Evolutionary conservation across 2,113 vertebrate genomes (phyloP).

Genomic region (Stegostoma tigrinum): DNA sequence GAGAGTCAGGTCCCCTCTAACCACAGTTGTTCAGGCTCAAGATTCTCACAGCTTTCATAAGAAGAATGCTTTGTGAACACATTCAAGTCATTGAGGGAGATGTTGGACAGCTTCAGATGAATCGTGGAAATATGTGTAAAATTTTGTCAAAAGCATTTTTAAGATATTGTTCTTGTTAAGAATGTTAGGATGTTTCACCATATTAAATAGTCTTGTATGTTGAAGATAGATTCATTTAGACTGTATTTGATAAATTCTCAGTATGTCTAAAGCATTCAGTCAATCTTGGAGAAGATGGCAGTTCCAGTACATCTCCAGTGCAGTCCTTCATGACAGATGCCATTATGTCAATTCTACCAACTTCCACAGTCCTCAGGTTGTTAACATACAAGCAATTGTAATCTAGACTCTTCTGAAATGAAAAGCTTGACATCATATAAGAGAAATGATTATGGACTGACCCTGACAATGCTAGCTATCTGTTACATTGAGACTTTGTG

Average conservation of each 20-base stretch:
- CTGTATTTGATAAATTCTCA: background rate
- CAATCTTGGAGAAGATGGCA: background rate
- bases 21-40: background rate
- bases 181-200: too few relatives aligned
- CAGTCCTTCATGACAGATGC: background rate
- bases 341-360: background rate
- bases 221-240: background rate
- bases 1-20: background rate
- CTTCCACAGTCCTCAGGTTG: background rate
- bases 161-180: too few relatives aligned
- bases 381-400: background rate
- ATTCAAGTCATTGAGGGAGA: background rate
- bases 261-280: background rate
- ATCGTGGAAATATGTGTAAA: background rate
- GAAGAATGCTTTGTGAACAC: background rate
- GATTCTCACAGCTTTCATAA: background rate
- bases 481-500: background rate
- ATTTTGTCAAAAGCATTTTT: background rate
- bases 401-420: background rate
- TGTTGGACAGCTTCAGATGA: background rate
- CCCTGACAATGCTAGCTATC: background rate
- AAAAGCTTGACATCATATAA: background rate
- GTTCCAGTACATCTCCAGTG: background rate
- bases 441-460: background rate
- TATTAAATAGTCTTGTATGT: background rate